These are phyloP conservation scores for Silvanus unidentatus DNA, from an alignment of 2,888 invertebrate species.

Conservation along the genomic window DNA sequence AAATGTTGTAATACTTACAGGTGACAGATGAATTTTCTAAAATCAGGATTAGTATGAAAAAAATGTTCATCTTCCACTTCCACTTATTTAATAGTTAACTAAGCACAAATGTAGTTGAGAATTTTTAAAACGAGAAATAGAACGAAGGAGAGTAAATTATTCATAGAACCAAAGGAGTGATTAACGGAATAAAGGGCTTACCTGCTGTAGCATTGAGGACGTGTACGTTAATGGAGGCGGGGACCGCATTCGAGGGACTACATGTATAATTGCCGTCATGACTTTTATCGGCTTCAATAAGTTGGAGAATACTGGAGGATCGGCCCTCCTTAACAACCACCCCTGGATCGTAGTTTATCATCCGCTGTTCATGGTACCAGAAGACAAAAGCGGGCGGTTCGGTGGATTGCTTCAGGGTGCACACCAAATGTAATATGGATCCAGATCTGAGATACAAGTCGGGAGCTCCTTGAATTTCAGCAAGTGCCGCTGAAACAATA, in stretches of 20 bases:
- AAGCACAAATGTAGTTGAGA: no score
- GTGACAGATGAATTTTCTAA: no score
- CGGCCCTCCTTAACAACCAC: constrained; percentile 52
- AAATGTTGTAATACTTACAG: no score
- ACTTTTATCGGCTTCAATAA: constrained; percentile 55
- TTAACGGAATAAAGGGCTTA: no score
- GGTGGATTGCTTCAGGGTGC: constrained; percentile 52
- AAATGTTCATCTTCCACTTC: no score
- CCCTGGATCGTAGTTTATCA: constrained; percentile 59
- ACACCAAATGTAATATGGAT: constrained; percentile 53
- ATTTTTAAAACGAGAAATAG: no score
- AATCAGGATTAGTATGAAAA: no score
- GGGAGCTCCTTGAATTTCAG: constrained; percentile 55
- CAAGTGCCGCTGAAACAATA: constrained; percentile 49
- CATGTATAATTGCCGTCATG: constrained; percentile 70
- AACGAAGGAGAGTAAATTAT: no score
- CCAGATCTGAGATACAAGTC: constrained; percentile 57
- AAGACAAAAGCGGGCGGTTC: constrained; percentile 56
- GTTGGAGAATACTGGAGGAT: constrained; percentile 61
- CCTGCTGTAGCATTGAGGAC: constrained; percentile 59
- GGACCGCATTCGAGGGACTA: constrained; percentile 59
- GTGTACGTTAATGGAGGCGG: constrained; percentile 63
- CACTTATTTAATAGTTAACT: no score
- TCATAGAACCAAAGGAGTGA: no score
- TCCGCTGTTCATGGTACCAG: constrained; percentile 57